phyloP scores from a whole-genome alignment of 2,888 invertebrate genomes.

The Nomada lathburiana region DNA sequence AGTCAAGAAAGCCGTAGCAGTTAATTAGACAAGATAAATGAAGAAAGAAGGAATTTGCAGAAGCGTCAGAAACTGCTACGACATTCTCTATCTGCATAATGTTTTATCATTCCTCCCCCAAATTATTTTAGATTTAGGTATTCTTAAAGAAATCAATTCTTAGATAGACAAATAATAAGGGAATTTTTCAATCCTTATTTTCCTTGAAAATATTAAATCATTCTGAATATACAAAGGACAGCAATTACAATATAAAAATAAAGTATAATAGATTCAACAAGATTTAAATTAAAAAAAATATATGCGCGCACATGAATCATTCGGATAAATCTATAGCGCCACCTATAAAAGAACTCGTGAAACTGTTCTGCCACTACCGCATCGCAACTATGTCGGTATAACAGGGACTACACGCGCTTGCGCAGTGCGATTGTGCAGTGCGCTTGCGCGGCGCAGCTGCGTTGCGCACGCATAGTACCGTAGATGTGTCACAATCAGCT shows the following conservation, averaged over 20 bases:
- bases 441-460: no score
- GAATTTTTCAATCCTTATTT: not conserved
- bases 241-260: no score
- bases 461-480: constrained; percentile 34
- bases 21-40: not conserved
- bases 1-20: constrained; percentile 50
- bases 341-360: no score
- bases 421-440: no score
- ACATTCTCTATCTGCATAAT: constrained; percentile 48
- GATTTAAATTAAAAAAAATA: no score
- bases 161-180: not conserved
- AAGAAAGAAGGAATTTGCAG: constrained; percentile 2
- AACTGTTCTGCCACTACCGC: no score
- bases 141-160: not conserved
- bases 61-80: constrained; percentile 26
- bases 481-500: constrained; percentile 63
- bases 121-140: constrained; percentile 13
- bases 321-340: no score
- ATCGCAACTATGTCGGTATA: no score
- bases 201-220: no score
- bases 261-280: no score
- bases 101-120: constrained; percentile 43
- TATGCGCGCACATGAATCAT: no score
- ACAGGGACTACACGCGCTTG: no score
- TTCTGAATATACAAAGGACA: not conserved